These are phyloP conservation scores for Hypsopygia costalis DNA, from an alignment of 2,888 invertebrate genomes.

Conservation along the genomic window DNA sequence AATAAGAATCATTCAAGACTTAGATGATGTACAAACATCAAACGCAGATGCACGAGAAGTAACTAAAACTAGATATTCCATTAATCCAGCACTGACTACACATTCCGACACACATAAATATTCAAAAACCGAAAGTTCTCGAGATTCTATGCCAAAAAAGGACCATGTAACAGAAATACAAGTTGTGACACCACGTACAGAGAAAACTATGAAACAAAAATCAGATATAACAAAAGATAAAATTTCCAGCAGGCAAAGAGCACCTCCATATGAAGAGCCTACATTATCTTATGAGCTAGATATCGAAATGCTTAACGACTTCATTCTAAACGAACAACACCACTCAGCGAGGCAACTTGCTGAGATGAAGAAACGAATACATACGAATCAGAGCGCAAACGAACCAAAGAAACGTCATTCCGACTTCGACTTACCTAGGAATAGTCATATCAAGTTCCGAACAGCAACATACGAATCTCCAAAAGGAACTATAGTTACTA, in stretches of 20 bases:
- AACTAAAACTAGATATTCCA: slow-evolving; percentile 67
- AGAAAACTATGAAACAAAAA: slow-evolving; percentile 45
- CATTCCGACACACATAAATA: slow-evolving; percentile 55
- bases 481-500: slow-evolving; percentile 75
- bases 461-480: slow-evolving; percentile 83
- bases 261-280: slow-evolving; percentile 54
- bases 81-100: slow-evolving; percentile 57
- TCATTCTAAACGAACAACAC: slow-evolving; percentile 68
- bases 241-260: slow-evolving; percentile 61
- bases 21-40: slow-evolving; percentile 58
- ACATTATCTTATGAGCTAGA: slow-evolving; percentile 65
- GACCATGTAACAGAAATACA: slow-evolving; percentile 88
- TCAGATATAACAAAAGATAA: slow-evolving; percentile 48
- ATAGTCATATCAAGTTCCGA: slow-evolving; percentile 82
- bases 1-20: slow-evolving; percentile 61
- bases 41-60: slow-evolving; percentile 51
- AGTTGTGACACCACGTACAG: slow-evolving; percentile 80
- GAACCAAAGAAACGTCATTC: slow-evolving; percentile 76
- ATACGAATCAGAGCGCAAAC: slow-evolving; percentile 45
- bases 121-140: slow-evolving; percentile 31
- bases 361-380: slow-evolving; percentile 61
- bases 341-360: slow-evolving; percentile 63
- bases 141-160: slow-evolving; percentile 40
- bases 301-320: slow-evolving; percentile 68
- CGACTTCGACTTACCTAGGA: slow-evolving; percentile 73